A percentile compares a stretch with the other conserved stretches of the same genome.
phyloP scores from a whole-genome alignment of 2,888 invertebrate species.

The Acronicta leporina region DNA sequence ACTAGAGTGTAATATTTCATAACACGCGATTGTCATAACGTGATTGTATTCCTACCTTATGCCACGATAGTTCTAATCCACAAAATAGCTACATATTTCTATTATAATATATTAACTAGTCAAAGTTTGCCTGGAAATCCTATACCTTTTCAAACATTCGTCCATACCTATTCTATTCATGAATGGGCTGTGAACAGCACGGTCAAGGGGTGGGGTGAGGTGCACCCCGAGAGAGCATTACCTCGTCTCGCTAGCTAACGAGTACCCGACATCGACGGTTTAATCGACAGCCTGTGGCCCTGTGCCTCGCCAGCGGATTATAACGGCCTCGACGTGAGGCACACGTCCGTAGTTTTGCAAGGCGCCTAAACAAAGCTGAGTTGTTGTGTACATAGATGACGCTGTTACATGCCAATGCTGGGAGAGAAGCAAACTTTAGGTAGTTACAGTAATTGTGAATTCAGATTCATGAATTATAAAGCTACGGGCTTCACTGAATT shows the following conservation, averaged over 20 bases:
- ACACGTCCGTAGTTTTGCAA: conserved; percentile 12
- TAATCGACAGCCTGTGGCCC: conserved; percentile 15
- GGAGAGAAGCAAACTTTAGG: conserved; percentile 9
- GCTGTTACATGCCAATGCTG: conserved; percentile 23
- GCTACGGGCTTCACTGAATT: too few relatives aligned
- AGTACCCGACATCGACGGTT: conserved; percentile 49
- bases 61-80: not conserved
- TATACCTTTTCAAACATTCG: conserved; percentile 8
- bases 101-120: not conserved
- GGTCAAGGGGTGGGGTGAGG: conserved; percentile 9
- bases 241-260: conserved; percentile 55
- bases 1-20: too few relatives aligned
- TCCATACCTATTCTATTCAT: conserved; percentile 22
- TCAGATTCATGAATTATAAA: not conserved
- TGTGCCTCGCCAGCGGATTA: conserved; percentile 39
- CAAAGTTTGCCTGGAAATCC: conserved; percentile 2
- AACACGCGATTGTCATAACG: not conserved
- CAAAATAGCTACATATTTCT: not conserved
- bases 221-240: conserved; percentile 25
- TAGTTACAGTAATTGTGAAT: not conserved
- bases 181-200: conserved; percentile 15
- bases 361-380: conserved; percentile 6
- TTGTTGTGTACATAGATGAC: not conserved
- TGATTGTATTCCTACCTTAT: not conserved
- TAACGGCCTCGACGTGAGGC: conserved; percentile 26